Evolutionary conservation across 2,797 vertebrate species (phyloP).

Genomic region (Furcifer pardalis): DNA sequence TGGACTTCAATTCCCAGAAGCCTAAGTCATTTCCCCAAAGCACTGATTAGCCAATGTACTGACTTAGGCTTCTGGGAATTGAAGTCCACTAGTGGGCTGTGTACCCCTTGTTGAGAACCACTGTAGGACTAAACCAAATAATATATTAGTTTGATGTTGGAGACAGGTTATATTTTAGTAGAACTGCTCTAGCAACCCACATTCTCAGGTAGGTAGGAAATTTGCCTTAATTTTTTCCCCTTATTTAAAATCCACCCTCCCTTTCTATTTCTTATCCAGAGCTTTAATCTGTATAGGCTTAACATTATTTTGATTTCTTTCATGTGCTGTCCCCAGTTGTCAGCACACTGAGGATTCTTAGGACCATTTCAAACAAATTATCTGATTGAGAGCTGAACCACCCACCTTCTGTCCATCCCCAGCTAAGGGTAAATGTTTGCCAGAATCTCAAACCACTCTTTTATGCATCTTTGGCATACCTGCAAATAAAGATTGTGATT

Average conservation of each 20-base stretch:
- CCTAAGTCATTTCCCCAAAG: too few relatives aligned
- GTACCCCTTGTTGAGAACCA: too few relatives aligned
- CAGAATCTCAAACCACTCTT: neutral
- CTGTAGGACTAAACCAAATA: neutral
- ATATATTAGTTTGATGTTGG: neutral
- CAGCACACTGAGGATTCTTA: neutral
- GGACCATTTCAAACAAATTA: neutral
- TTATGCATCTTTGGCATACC: neutral
- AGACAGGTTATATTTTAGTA: neutral
- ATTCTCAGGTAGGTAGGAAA: neutral
- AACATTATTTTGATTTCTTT: neutral
- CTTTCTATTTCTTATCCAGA: too few relatives aligned
- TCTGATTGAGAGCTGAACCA: neutral
- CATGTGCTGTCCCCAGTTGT: neutral
- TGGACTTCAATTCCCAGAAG: too few relatives aligned
- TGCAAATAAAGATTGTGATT: neutral
- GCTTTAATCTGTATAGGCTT: neutral
- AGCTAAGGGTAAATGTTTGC: neutral
- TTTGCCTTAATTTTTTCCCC: too few relatives aligned
- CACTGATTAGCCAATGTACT: too few relatives aligned
- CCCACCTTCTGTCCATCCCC: neutral
- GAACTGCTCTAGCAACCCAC: neutral
- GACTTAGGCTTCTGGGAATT: too few relatives aligned
- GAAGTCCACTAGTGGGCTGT: too few relatives aligned
- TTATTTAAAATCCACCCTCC: neutral